These are phyloP conservation scores for Onychomys torridus DNA, from an alignment of 2,797 vertebrate species.

Conservation along the genomic window DNA sequence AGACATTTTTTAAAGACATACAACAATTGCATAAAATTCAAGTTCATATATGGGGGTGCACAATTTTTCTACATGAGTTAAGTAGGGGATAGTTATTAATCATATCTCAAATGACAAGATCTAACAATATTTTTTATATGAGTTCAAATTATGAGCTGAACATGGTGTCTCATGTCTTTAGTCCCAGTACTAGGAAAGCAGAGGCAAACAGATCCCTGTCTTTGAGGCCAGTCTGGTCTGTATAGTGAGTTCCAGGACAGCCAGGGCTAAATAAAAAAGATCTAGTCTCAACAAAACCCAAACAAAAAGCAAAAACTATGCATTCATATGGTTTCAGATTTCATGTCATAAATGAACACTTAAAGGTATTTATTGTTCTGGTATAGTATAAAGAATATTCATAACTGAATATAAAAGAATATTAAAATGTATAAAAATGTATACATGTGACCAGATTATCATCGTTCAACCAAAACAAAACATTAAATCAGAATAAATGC, in stretches of 20 bases:
- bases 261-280: background rate
- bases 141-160: background rate
- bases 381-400: background rate
- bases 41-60: background rate
- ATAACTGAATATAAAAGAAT: background rate
- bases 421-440: background rate
- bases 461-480: background rate
- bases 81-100: conserved; percentile 6
- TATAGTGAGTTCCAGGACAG: background rate
- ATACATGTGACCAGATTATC: background rate
- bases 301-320: background rate
- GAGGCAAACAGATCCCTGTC: background rate
- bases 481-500: background rate
- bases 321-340: background rate
- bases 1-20: background rate
- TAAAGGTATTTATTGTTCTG: background rate
- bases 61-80: conserved; percentile 23
- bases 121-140: background rate
- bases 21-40: conserved; percentile 4
- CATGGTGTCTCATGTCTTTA: background rate
- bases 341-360: background rate
- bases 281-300: background rate
- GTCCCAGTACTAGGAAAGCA: background rate
- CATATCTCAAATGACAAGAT: background rate
- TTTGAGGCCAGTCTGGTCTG: background rate